Conservation (phyloP, 2,888 invertebrate species). For the Leucophora obtusa region DNA sequence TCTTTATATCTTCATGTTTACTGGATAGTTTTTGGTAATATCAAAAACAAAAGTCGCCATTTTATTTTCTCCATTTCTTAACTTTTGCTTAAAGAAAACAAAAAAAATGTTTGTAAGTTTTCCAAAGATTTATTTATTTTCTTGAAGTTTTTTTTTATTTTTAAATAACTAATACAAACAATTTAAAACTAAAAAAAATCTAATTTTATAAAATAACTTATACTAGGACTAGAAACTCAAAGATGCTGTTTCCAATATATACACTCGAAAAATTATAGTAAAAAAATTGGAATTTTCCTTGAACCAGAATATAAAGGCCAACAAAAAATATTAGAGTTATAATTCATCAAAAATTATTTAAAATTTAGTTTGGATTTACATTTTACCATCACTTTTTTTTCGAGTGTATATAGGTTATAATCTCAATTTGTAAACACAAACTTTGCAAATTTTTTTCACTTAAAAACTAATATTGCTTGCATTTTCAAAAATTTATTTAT, state of each 20-base stretch:
- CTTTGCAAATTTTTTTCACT: conserved; percentile 1
- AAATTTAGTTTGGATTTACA: too few relatives aligned
- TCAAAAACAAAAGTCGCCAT: too few relatives aligned
- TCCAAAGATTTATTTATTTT: conserved; percentile 41
- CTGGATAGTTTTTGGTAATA: too few relatives aligned
- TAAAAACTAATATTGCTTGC: conserved; percentile 60
- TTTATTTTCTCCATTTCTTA: too few relatives aligned
- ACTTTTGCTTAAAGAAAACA: too few relatives aligned
- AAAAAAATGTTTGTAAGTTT: background rate
- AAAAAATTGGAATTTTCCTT: background rate
- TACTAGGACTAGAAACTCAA: conserved; percentile 61
- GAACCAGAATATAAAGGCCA: too few relatives aligned
- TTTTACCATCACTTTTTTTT: background rate
- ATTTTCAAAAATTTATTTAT: conserved; percentile 32
- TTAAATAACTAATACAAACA: conserved; percentile 55
- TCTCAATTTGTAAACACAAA: background rate
- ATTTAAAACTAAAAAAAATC: conserved; percentile 36
- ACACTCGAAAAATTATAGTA: background rate
- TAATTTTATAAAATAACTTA: conserved; percentile 48
- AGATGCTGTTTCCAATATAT: conserved; percentile 16
- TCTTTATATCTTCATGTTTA: too few relatives aligned
- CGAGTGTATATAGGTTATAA: conserved; percentile 9
- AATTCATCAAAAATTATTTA: too few relatives aligned
- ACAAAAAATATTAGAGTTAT: too few relatives aligned
- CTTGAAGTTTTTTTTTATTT: conserved; percentile 28